These are phyloP conservation scores for Luidia sarsii DNA, from an alignment of 53 echinoderm and acorn worm genomes.

Conservation along the genomic window DNA sequence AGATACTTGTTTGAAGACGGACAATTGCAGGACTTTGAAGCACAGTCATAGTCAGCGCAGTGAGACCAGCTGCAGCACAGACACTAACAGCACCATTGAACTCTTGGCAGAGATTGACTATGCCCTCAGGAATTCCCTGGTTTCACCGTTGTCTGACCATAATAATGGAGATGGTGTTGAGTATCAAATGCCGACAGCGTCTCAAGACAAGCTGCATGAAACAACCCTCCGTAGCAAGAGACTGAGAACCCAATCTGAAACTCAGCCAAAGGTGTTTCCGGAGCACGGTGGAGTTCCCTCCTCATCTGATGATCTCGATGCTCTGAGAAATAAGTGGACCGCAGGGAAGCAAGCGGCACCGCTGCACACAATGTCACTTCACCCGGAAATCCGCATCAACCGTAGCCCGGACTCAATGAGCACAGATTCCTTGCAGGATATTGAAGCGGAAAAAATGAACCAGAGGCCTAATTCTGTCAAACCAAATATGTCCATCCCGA, in stretches of 20 bases:
- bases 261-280: conserved; percentile 17
- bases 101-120: conserved; percentile 85
- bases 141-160: conserved; percentile 60
- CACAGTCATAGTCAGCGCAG: conserved; percentile 10
- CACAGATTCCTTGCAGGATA: conserved; percentile 31
- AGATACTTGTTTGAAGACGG: conserved; percentile 11
- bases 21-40: conserved; percentile 27
- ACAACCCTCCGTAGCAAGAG: background rate
- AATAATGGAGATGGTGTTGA: background rate
- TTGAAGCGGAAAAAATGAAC: conserved; percentile 1
- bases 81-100: conserved; percentile 72
- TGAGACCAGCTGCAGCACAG: conserved; percentile 52
- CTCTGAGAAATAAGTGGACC: background rate
- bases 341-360: background rate
- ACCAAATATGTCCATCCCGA: background rate
- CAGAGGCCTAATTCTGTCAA: background rate
- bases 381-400: conserved; percentile 25
- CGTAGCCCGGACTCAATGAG: conserved; percentile 33
- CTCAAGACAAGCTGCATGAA: background rate
- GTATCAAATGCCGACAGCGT: background rate
- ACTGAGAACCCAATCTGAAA: conserved; percentile 25
- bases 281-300: background rate
- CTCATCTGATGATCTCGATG: background rate
- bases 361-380: conserved; percentile 2
- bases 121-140: conserved; percentile 73